Evolutionary conservation across 2,797 vertebrate species (phyloP), one percentile per base, ranked within the genome.

Genomic region (Chaunax sp.): DNA sequence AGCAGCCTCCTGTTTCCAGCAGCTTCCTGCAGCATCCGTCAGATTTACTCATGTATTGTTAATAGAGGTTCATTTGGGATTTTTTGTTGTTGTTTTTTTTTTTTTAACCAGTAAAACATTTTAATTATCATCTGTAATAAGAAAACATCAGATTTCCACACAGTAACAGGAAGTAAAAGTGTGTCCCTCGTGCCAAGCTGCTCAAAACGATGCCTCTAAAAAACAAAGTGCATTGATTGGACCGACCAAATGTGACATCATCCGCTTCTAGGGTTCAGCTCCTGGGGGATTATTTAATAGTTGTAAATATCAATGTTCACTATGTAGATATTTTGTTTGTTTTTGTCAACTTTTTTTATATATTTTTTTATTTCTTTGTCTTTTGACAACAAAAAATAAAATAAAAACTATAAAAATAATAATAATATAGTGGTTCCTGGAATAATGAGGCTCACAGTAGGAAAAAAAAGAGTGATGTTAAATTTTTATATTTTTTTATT

Each of bases 281-380:
- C 38, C 6, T 4, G 19, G 37, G 16, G 43, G 2, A 47, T 82
- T 89, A 88, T 90, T 90, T 89, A 91, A 88, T 57, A 74, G 22
- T 10, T 91, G 89, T 90, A 92, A 87, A 89, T 91, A 90, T 71
- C 18, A 38, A 1, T 30, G 38, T 53, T 59, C 19, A 38, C 25
- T 64, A 25, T 84, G 67, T 85, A 85, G 68, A 91, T 90, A 80
- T 64, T 64, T 40, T 66, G 19, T 74, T 77, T 69, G 58, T 69
- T 65, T 75, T 67, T 75, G 37, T 71, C 66, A n/a, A 58, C 52
- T 64, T 82, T 80, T 75, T 22, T 37, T 37, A 46, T 11, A 20
- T 45, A 7, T 45, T 45, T 44, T 7, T 20, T 33, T 77, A 20
- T 49, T 69, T 72, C 73, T 81, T 55, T 59, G 54, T 59, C 18